Evolutionary conservation across 2,797 vertebrate genomes (phyloP), one percentile per base, ranked within the genome.

Genomic region (Rousettus madagascariensis): DNA sequence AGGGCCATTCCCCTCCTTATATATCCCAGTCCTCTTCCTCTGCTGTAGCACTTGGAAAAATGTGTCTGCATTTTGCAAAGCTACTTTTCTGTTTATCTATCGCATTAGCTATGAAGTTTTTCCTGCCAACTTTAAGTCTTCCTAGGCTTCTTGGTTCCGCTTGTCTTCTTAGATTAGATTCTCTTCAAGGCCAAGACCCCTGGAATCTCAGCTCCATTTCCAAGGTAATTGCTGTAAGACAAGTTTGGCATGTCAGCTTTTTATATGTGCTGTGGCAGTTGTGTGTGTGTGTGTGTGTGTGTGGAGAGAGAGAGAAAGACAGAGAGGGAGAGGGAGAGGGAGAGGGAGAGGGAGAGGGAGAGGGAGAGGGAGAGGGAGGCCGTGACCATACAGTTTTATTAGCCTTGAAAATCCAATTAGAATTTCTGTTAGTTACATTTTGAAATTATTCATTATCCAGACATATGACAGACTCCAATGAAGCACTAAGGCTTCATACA

Each of bases 81-180:
- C 36, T 43, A 30, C 38, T 74, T 93, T 94, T 90, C 49, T 95
- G 83, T 90, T 93, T 86, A 82, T 84, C 75, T 55, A 65, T 69
- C 86, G 91, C 89, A 96, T 77, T 53, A 95, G 74, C 92, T 86
- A 77, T 94, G 92, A 91, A 80, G 90, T 66, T 83, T 86, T 93
- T 49, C 61, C 83, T 91, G 90, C 86, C 91, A 94, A n/a, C 66
- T 61, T 69, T 6, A 83, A 74, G 69, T 79, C 95, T 79, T 92
- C 49, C 86, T 79, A 46, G 46, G 78, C 83, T 86, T 84, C 83
- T 89, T 22, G 2, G 79, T 83, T 95, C 74, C 0, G 4, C 90
- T 86, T 90, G 87, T 94, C 92, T 87, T 71, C 80, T 80, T 53
- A 75, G 80, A 84, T 95, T 80, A 93, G 71, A 75, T 71, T 95